phyloP scores from a whole-genome alignment of 2,888 invertebrate species.

The Cheilosia variabilis region DNA sequence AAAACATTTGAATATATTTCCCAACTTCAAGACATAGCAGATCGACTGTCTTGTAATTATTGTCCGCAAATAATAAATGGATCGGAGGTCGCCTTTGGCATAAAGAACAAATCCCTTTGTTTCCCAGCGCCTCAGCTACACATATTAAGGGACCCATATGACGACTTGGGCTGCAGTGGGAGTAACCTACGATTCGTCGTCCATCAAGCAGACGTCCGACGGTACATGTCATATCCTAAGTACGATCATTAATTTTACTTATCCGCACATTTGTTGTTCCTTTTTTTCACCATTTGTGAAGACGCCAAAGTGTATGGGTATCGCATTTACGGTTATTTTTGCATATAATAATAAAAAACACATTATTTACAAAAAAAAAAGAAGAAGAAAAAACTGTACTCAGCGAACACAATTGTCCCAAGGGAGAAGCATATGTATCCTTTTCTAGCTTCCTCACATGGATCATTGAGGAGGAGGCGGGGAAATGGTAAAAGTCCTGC shows the following conservation, averaged over 20 bases:
- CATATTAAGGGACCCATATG: slow-evolving; percentile 38
- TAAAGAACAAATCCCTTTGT: neutral
- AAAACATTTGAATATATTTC: no score
- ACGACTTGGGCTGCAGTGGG: slow-evolving; percentile 21
- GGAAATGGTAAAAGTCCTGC: slow-evolving; percentile 38
- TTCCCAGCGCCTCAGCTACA: neutral
- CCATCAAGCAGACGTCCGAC: slow-evolving; percentile 23
- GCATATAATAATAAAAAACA: slow-evolving; percentile 68
- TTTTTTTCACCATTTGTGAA: slow-evolving; percentile 21
- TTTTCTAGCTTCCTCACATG: slow-evolving; percentile 31
- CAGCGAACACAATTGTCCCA: slow-evolving; percentile 36
- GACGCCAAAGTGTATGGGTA: slow-evolving; percentile 41
- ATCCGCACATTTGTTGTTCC: slow-evolving; percentile 72
- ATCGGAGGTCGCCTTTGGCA: neutral
- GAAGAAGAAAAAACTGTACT: slow-evolving; percentile 43
- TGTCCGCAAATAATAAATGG: no score
- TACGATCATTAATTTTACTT: slow-evolving; percentile 76
- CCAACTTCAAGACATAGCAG: no score
- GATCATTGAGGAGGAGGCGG: slow-evolving; percentile 6
- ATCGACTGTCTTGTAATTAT: no score
- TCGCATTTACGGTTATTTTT: slow-evolving; percentile 70
- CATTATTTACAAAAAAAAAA: slow-evolving; percentile 55
- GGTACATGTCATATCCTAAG: slow-evolving; percentile 62
- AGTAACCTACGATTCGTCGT: slow-evolving; percentile 31
- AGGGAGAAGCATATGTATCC: slow-evolving; percentile 53